A percentile compares a stretch with the other conserved stretches of the same genome.
phyloP scores from a whole-genome alignment of 2,113 vertebrate genomes.

The Cryptotis parvus region DNA sequence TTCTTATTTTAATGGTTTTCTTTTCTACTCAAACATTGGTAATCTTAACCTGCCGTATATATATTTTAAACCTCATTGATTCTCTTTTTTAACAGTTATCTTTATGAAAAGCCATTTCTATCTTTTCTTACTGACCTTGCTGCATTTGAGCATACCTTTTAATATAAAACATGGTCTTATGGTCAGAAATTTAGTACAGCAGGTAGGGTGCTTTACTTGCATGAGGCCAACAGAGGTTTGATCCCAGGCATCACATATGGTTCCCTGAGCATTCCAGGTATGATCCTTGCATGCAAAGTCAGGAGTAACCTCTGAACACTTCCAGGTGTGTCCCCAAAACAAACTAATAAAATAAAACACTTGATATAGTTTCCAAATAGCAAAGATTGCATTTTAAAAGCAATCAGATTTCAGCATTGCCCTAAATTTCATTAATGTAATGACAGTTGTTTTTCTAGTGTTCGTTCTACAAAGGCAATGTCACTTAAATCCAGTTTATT shows the following conservation, averaged over 20 bases:
- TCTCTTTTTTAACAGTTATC: background rate
- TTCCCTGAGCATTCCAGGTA: too few relatives aligned
- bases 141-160: background rate
- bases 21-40: background rate
- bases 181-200: too few relatives aligned
- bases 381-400: background rate
- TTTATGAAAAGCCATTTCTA: background rate
- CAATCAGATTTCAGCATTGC: background rate
- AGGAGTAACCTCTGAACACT: too few relatives aligned
- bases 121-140: slow-evolving; percentile 12
- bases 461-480: background rate
- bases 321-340: too few relatives aligned
- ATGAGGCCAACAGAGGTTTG: too few relatives aligned
- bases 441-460: background rate
- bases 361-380: background rate
- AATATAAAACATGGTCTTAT: background rate
- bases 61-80: background rate
- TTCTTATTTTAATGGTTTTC: background rate
- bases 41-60: background rate
- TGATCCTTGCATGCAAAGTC: too few relatives aligned
- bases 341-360: too few relatives aligned
- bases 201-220: too few relatives aligned
- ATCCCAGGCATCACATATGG: too few relatives aligned
- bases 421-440: background rate
- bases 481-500: background rate